Evolutionary conservation across 2,113 vertebrate genomes (phyloP), one percentile per base, ranked within the genome.

Genomic region (Phaethon lepturus): DNA sequence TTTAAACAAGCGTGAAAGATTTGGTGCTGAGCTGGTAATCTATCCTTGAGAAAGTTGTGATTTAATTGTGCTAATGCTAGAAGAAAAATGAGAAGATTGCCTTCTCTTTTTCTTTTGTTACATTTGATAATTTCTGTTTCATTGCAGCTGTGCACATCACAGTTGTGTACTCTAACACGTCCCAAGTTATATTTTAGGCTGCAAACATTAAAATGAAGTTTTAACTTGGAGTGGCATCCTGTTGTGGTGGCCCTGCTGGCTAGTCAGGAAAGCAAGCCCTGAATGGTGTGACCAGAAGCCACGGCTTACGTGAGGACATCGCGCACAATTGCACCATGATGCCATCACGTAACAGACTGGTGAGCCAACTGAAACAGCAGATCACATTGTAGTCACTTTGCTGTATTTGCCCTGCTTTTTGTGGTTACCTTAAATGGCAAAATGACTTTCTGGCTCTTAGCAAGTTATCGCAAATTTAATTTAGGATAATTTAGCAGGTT

Each of bases 311-410:
- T 5, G 19, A 40, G 25, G 17, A 18, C 18, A 28, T 50, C 31
- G 18, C 0, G 0, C 26, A 33, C n/a, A 11, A 5, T 26, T 53
- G 29, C 22, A 6, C 53, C 0, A 1, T 12, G 13, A 7, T 74
- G 60, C 42, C 19, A 2, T 13, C 31, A 4, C 0, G 9, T 22
- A 49, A 44, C 16, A 33, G 49, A 10, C 13, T 19, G 42, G 50
- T 18, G 33, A 40, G 35, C 50, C 0, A 1, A 10, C 25, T 17
- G 7, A 17, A 64, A 25, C 16, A 64, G 50, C 33, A 29, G 19
- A 18, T 40, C 42, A 7, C 23, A 1, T 14, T 26, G 29, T 31
- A 52, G 33, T 31, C 38, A 12, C 25, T 64, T 86, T 19, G 45
- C 50, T 75, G 29, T 23, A 26, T 22, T 83, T 58, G 16, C 18